Evolutionary conservation across 2,888 invertebrate species (phyloP).

Genomic region (Melitaea athalia): DNA sequence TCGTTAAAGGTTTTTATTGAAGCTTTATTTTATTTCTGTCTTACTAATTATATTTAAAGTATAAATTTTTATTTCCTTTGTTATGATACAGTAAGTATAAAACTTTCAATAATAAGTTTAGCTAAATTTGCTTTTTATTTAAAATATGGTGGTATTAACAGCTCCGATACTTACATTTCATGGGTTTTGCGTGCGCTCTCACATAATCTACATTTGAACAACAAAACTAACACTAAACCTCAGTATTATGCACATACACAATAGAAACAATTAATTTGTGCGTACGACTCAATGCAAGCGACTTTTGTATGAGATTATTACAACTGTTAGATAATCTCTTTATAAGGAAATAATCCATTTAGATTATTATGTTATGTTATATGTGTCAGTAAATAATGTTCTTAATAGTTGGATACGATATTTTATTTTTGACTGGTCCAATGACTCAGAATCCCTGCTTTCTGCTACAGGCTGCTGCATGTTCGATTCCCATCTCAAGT

Average conservation of each 20-base stretch:
- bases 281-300: neutral
- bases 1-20: no score
- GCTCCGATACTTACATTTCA: constrained; percentile 43
- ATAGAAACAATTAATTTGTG: constrained; percentile 9
- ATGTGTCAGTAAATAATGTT: neutral
- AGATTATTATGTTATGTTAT: neutral
- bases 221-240: constrained; percentile 21
- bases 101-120: neutral
- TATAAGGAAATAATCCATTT: neutral
- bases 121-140: neutral
- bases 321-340: neutral
- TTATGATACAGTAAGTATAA: no score
- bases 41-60: neutral
- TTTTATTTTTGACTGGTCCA: no score
- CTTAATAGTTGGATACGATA: no score
- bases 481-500: no score
- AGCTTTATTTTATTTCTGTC: no score
- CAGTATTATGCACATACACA: constrained; percentile 9
- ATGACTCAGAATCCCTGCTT: neutral
- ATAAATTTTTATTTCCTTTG: neutral
- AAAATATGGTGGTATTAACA: constrained; percentile 34
- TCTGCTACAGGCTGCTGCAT: neutral
- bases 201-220: constrained; percentile 47
- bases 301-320: constrained; percentile 6
- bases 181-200: constrained; percentile 53